Conservation (phyloP, 2,797 vertebrate genomes). For the Notoglanidium macrostoma region DNA sequence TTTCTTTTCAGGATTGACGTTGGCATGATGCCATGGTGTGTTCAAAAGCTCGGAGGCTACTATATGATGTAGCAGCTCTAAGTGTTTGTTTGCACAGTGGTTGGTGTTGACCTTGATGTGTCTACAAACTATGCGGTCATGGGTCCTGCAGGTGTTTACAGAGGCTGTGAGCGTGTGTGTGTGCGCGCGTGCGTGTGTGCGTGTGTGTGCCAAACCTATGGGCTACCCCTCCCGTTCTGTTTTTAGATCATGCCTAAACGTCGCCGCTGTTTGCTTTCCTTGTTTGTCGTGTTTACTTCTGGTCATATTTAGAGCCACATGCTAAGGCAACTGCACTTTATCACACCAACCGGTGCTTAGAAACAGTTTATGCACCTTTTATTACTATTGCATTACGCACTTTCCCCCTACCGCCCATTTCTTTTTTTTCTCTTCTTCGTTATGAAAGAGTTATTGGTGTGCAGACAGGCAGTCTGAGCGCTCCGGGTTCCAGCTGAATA, state of each 20-base stretch:
- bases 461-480: slow-evolving; percentile 53
- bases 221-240: slow-evolving; percentile 1
- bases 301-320: slow-evolving; percentile 24
- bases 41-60: slow-evolving; percentile 34
- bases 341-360: slow-evolving; percentile 60
- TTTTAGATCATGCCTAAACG: slow-evolving; percentile 17
- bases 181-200: neutral
- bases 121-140: slow-evolving; percentile 56
- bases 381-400: slow-evolving; percentile 46
- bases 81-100: slow-evolving; percentile 54
- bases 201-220: slow-evolving; percentile 31
- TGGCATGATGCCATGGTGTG: slow-evolving; percentile 5
- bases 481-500: slow-evolving; percentile 74
- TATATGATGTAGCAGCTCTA: slow-evolving; percentile 38
- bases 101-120: slow-evolving; percentile 48
- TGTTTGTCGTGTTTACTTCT: slow-evolving; percentile 24
- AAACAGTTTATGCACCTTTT: slow-evolving; percentile 54
- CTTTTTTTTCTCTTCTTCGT: slow-evolving; percentile 52
- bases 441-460: slow-evolving; percentile 61
- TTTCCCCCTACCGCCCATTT: slow-evolving; percentile 3
- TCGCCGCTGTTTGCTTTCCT: slow-evolving; percentile 41
- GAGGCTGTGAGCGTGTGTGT: slow-evolving; percentile 31
- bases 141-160: slow-evolving; percentile 57
- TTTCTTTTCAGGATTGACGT: neutral
- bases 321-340: slow-evolving; percentile 32